Evolutionary conservation across 2,888 invertebrate species (phyloP).

Genomic region (Drosophila macrospina): DNA sequence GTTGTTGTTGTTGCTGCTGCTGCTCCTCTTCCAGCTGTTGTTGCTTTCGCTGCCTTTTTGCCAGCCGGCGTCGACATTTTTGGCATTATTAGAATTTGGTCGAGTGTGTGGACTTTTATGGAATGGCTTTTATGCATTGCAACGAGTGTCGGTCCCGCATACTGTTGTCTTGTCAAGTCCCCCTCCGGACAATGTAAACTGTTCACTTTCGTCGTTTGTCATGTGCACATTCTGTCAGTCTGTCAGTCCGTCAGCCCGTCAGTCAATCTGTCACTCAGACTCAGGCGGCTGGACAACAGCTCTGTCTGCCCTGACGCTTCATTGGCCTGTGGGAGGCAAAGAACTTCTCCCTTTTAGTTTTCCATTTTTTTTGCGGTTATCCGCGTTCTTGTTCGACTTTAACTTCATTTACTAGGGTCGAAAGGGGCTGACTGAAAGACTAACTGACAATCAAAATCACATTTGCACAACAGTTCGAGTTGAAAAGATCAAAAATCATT

Average conservation of each 20-base stretch:
- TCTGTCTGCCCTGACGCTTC: constrained; percentile 4
- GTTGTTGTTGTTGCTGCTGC: constrained; percentile 10
- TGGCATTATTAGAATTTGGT: constrained; percentile 62
- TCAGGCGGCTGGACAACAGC: neutral
- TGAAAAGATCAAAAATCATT: too few species aligned
- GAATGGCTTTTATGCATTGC: constrained; percentile 48
- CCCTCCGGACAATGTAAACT: constrained; percentile 29
- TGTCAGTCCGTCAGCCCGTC: constrained; percentile 12
- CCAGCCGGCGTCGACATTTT: constrained; percentile 59
- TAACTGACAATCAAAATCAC: too few species aligned
- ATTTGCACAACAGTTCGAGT: too few species aligned
- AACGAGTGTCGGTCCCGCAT: constrained; percentile 27
- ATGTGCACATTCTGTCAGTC: constrained; percentile 22
- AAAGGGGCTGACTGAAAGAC: neutral
- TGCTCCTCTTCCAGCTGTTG: constrained; percentile 2
- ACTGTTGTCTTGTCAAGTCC: constrained; percentile 44
- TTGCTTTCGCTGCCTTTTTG: constrained; percentile 20
- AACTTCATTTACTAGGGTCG: constrained; percentile 55
- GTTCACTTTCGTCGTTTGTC: constrained; percentile 34
- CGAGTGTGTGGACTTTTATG: constrained; percentile 20
- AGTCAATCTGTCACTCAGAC: constrained; percentile 15
- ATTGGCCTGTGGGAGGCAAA: neutral
- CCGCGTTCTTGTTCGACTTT: constrained; percentile 21
- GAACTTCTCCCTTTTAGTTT: constrained; percentile 9
- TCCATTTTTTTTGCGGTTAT: constrained; percentile 35